Evolutionary conservation across 2,113 vertebrate species (phyloP).

Genomic region (Anarhynchus alexandrinus): DNA sequence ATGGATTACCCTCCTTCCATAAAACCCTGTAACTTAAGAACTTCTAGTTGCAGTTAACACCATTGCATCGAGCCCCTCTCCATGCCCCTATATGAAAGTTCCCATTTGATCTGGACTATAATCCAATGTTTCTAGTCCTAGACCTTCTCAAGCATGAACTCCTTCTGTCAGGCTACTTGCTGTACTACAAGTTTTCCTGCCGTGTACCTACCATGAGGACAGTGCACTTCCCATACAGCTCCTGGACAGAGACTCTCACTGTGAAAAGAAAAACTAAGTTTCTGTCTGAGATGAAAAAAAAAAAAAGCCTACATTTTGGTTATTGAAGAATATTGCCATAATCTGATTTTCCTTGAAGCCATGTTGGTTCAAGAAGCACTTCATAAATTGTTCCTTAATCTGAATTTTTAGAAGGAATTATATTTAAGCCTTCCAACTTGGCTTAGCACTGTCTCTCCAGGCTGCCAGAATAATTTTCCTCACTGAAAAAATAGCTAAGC

Average conservation of each 20-base stretch:
- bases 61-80: not conserved
- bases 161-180: not conserved
- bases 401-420: slow-evolving; percentile 53
- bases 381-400: slow-evolving; percentile 63
- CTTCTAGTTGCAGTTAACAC: not conserved
- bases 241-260: slow-evolving; percentile 17
- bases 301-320: not conserved
- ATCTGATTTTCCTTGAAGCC: slow-evolving; percentile 41
- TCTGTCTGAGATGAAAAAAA: not conserved
- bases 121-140: not conserved
- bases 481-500: slow-evolving; percentile 46
- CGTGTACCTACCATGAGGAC: not conserved
- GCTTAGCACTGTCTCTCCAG: slow-evolving; percentile 7
- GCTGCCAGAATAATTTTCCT: slow-evolving; percentile 39
- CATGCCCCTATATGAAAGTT: rapidly evolving
- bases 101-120: not conserved
- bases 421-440: slow-evolving; percentile 57
- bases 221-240: not conserved
- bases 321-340: slow-evolving; percentile 9
- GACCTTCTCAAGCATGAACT: not conserved
- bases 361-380: slow-evolving; percentile 38
- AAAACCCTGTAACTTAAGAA: not conserved
- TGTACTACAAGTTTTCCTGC: not conserved
- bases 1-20: not conserved
- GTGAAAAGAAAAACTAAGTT: not conserved